These are phyloP conservation scores for Helobdella robusta DNA, from an alignment of 2,888 invertebrate genomes.

Conservation along the genomic window DNA sequence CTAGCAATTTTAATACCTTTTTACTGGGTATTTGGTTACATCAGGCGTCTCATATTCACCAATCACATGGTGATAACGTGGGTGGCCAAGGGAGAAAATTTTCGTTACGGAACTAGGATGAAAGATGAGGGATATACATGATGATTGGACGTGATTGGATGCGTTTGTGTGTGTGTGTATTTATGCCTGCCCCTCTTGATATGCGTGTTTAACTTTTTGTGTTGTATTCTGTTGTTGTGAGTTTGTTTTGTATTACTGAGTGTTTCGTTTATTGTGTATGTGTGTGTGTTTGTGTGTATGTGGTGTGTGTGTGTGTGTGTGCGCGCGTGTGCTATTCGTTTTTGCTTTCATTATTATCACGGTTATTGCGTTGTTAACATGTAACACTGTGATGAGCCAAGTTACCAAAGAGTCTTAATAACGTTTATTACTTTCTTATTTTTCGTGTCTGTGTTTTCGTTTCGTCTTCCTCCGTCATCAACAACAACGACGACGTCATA, in stretches of 20 bases:
- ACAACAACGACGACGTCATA: not conserved
- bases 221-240: not conserved
- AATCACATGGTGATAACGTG: not conserved
- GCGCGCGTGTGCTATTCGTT: not conserved
- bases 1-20: not conserved
- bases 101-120: no score
- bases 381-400: not conserved
- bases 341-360: not conserved
- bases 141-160: no score
- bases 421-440: no score
- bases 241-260: no score
- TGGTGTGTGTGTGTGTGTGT: conserved; percentile 16
- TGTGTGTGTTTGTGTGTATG: conserved; percentile 12
- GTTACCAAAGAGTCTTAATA: not conserved
- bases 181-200: no score
- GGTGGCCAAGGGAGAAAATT: no score
- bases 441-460: no score
- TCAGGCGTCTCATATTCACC: not conserved
- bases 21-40: not conserved
- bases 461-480: not conserved
- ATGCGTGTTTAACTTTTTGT: no score
- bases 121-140: no score
- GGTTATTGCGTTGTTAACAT: not conserved
- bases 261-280: no score
- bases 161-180: no score